Base-by-base conservation (phyloP, 2,888 invertebrate species). In the Plebejus argus region DNA sequence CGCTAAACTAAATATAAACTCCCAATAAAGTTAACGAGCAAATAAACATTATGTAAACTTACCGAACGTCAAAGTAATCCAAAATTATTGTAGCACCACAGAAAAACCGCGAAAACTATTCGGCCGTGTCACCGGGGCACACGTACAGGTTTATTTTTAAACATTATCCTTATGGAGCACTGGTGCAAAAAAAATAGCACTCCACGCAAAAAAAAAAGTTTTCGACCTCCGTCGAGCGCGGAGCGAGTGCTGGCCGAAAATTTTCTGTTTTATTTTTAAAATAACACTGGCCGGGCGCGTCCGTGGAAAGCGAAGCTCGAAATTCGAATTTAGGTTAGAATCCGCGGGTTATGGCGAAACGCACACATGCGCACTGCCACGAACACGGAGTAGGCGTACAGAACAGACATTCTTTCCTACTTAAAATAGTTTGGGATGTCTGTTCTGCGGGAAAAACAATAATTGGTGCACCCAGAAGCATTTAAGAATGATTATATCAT, bases 251-350 rank as follows among this genome's bases (percentile, higher is more conserved):
- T 82, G 83, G 82, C 80, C 79, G 83, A 81, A 84, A 82, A 85
- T 39, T 71, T 71, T 71, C 83, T 83, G 86, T 87, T 89, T 90
- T 91, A 90, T 88, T 92, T 92, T 90, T 93, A 91, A 91, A 91
- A 87, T 86, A 85, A 84, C 88, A 85, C 83, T 86, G 88, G 88
- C 89, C 88, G 88, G 89, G 89, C 88, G 89, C 89, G 89, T 87
- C 88, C 86, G 87, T 85, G 88, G 85, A 85, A 87, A 87, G 88
- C 87, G 86, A 87, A 88, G 89, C 88, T 88, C 87, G 90, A 85
- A 89, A 90, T 92, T 93, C 89, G 89, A 88, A 92, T 92, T 92
- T 93, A 92, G 93, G 93, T 93, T 94, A 92, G 91, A 91, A 90
- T 90, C 85, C 88, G 90, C 89, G 90, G 88, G 90, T 86, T 88